Evolutionary conservation across 1,140 invertebrate species (phyloP), one percentile per base, ranked within the genome.

Genomic region (Periplaneta americana): DNA sequence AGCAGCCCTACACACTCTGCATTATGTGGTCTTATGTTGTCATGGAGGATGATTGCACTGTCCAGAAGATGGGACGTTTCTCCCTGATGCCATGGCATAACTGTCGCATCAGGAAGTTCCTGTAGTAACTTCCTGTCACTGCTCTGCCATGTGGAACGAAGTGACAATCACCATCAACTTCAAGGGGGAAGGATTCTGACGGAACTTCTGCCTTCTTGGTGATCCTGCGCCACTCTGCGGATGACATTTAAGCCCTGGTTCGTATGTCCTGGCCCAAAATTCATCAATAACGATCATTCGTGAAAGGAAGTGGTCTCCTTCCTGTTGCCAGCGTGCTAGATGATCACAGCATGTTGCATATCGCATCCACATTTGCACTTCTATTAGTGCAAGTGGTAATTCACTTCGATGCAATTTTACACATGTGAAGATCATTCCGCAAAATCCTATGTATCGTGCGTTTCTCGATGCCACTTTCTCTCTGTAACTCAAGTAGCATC

Each of bases 101-200:
- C 78, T 79, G 78, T 79, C 35, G 34, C 78, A 79, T n/a, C 78
- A 79, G 34, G 78, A 79, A 79, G 37, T 48, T 37, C 28, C 78
- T 79, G 78, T 79, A 79, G 36, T 79, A 79, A 34, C n/a, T 4
- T 79, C n/a, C 15, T 5, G 78, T 37, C 78, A 79, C 78, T 79
- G 78, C 39, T 79, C 4, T 79, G n/a, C 78, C 34, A 79, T 79
- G 78, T 37, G 78, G 78, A 75, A 75, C 74, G 31, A 13, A 75
- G 74, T 75, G 22, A 33, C 74, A 75, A 22, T 17, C 74, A 75
- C 11, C 22, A 22, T 15, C 39, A 22, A 15, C 39, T 11, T 57
- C 39, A 22, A 57, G 11, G 13, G 22, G 13, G 13, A 57, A 57
- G 39, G 39, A 57, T 57, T 57, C 39, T 57, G 39, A 57, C 39